These are phyloP conservation scores for Psephotus haematonotus DNA, from an alignment of 2,113 vertebrate genomes.

Conservation along the genomic window DNA sequence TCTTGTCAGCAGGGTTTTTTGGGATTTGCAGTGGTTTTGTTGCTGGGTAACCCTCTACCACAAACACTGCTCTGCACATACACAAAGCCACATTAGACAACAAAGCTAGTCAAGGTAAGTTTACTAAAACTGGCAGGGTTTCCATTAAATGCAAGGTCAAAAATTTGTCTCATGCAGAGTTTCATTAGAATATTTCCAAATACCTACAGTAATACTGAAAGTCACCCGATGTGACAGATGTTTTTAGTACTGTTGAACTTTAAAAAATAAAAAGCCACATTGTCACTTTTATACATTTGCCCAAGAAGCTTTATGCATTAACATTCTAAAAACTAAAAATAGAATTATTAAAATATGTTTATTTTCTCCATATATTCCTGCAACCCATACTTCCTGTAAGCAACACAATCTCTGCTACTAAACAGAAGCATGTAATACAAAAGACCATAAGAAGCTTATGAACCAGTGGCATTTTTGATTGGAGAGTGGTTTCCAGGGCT, in stretches of 20 bases:
- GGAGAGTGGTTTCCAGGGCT: neutral
- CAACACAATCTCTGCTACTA: neutral
- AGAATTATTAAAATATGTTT: neutral
- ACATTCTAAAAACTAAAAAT: neutral
- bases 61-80: neutral
- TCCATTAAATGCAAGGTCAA: neutral
- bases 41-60: slow-evolving; percentile 36
- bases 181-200: neutral
- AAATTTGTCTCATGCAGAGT: neutral
- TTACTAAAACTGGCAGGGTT: neutral
- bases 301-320: neutral
- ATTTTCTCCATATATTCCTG: neutral
- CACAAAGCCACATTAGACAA: slow-evolving; percentile 4
- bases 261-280: neutral
- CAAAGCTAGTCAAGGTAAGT: neutral
- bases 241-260: neutral
- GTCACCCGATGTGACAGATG: neutral
- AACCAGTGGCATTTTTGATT: neutral
- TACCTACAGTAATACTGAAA: neutral
- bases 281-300: neutral
- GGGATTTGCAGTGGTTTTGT: neutral
- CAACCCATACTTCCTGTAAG: neutral
- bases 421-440: neutral
- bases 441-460: neutral
- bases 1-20: neutral